These are phyloP conservation scores for Percopsis omiscomaycus DNA, from an alignment of 2,797 vertebrate species.

Conservation along the genomic window DNA sequence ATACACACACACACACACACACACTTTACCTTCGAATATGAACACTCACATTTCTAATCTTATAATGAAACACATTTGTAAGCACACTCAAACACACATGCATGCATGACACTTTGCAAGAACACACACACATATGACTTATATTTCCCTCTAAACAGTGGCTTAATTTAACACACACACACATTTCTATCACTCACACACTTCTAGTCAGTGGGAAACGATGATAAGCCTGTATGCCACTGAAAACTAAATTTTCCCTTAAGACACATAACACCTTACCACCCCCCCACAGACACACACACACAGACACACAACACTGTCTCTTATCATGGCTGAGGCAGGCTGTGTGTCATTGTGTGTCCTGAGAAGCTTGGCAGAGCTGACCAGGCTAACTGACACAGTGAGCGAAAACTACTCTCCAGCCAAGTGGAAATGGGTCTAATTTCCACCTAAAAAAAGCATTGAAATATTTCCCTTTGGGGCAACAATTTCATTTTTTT, in stretches of 20 bases:
- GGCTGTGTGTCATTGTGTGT: conserved; percentile 37
- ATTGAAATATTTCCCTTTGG: background rate
- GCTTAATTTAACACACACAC: background rate
- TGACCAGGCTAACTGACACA: conserved; percentile 18
- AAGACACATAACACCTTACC: background rate
- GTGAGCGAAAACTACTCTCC: conserved; percentile 11
- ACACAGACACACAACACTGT: background rate
- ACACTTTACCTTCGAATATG: background rate
- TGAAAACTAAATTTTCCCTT: background rate
- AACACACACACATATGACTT: background rate
- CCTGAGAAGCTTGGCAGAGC: conserved; percentile 22
- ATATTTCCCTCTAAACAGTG: background rate
- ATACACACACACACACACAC: background rate
- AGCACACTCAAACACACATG: too few species aligned
- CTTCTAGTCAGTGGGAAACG: background rate
- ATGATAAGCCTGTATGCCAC: background rate
- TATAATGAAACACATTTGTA: background rate
- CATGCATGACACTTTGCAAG: too few species aligned
- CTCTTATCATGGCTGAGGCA: conserved; percentile 31
- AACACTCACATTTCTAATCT: background rate
- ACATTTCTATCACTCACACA: background rate
- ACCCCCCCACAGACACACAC: background rate
- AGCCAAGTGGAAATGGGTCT: background rate
- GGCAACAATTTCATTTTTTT: background rate
- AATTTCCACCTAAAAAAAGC: background rate